Percentiles rank a stretch among this genome's conserved stretches.
phyloP scores from a whole-genome alignment of 37 sponge, comb jelly and placozoan species.

The Bolinopsis microptera region DNA sequence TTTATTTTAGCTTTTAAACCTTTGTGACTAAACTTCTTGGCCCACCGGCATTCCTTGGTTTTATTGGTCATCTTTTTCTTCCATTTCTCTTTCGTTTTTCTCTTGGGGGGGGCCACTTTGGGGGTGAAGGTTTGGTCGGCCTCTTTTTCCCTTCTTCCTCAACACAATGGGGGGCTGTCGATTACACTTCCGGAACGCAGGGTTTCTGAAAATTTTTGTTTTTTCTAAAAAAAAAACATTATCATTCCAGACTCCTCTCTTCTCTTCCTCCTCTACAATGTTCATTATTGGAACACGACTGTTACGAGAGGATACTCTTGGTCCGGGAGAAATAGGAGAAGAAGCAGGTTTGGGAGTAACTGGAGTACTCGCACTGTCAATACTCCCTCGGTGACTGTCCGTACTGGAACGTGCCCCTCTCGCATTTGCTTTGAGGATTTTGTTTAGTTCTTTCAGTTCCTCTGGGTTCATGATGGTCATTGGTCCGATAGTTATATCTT shows the following conservation, averaged over 20 bases:
- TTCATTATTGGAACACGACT: not conserved
- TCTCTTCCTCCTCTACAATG: conserved; percentile 20
- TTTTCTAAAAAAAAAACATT: not conserved
- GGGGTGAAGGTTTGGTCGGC: not conserved
- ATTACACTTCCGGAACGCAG: too few species aligned
- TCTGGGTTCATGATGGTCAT: conserved; percentile 31
- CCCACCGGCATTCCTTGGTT: not conserved
- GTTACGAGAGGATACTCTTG: not conserved
- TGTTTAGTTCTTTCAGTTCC: conserved; percentile 2
- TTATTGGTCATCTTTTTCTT: not conserved
- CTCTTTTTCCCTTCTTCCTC: too few species aligned
- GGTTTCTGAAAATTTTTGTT: not conserved
- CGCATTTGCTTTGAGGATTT: not conserved
- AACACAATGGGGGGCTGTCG: not conserved
- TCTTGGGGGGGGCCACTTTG: not conserved
- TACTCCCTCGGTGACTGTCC: not conserved
- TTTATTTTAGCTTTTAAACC: too few species aligned
- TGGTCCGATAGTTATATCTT: conserved; percentile 27
- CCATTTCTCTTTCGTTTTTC: conserved; percentile 27
- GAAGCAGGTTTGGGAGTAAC: not conserved
- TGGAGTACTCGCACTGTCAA: not conserved
- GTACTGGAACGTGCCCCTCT: not conserved
- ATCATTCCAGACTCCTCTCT: too few species aligned
- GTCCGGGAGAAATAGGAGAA: not conserved
- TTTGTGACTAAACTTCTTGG: not conserved